phyloP scores from a whole-genome alignment of 2,888 invertebrate species.

The Capitulum mitella region DNA sequence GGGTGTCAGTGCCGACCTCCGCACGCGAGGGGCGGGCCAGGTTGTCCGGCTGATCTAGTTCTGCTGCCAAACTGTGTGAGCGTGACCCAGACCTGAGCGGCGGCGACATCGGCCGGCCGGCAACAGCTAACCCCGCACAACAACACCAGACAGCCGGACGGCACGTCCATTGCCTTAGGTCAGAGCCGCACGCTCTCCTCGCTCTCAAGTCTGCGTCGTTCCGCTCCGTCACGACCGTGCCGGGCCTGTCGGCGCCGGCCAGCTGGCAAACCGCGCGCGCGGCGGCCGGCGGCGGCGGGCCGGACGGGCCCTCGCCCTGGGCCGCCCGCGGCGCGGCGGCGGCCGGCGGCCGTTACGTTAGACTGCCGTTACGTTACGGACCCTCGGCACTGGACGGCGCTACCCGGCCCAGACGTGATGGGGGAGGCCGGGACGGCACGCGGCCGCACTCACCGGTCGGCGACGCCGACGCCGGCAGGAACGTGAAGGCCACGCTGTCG shows the following conservation, averaged over 20 bases:
- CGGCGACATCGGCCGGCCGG: neutral
- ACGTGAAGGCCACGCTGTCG: neutral
- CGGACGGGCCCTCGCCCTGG: no score
- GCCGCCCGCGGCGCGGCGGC: no score
- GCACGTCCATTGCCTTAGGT: constrained; percentile 16
- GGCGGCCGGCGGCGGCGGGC: no score
- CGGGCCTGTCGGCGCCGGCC: neutral
- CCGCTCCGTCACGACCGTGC: neutral
- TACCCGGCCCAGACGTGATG: neutral
- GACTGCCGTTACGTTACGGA: neutral
- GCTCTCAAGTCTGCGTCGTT: neutral
- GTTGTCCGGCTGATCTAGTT: constrained; percentile 14
- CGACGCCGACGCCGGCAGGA: neutral
- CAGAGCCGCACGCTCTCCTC: neutral
- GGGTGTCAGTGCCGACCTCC: constrained; percentile 12
- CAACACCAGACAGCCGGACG: constrained; percentile 18
- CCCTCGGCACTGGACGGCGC: constrained; percentile 5
- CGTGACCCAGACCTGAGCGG: neutral
- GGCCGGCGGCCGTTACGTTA: neutral
- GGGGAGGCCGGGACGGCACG: neutral
- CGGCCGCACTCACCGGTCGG: neutral
- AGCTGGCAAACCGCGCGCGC: neutral
- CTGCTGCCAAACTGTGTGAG: neutral
- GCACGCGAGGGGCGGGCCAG: neutral
- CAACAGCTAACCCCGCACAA: neutral